Base-by-base conservation (phyloP, 2,888 invertebrate genomes). In the Synanthedon myopaeformis region DNA sequence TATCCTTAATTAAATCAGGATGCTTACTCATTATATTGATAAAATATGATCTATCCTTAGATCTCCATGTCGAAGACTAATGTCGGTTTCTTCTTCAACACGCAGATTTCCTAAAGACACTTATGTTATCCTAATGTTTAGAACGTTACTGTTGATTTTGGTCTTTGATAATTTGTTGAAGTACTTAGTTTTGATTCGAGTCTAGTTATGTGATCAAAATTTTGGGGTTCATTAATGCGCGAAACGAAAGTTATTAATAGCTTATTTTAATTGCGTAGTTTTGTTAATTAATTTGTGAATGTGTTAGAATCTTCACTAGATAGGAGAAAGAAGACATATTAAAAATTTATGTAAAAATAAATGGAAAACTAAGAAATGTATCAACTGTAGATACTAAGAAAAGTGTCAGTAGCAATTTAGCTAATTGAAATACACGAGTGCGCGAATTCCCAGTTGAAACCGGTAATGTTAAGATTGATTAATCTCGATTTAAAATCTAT, bases 401-500 rank as follows among this genome's bases (percentile, higher is more conserved):
- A 45, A 45, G 45, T 13, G 14, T n/a, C 45, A 45, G 14, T 45
- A 11, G 6, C 45, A n/a, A 45, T 45, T 45, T 14, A 45, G 14
- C 45, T 49, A 56, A 56, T 53, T 56, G 45, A 53, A 49, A 56
- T 53, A 55, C 50, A 45, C 45, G n/a, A 13, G 45, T 53, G 28
- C 23, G 50, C 19, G 49, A 13, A 53, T 53, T 51, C 11, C 51
- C 49, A 53, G 52, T 51, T 53, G 58, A 58, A 60, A 62, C 57
- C 56, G 57, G 57, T 59, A 63, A 64, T 63, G 45, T 35, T 35
- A 35, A 45, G 45, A 45, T 59, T 61, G 58, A 70, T 69, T 65
- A 67, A 62, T 66, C 63, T 66, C 68, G 59, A 65, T 67, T 64
- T 61, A 61, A 65, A 67, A 66, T 66, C 64, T 65, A 68, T 71